A percentile compares a stretch with the other conserved stretches of the same genome.
Conservation (phyloP, 2,888 invertebrate genomes). For the Stenodema calcarata region DNA sequence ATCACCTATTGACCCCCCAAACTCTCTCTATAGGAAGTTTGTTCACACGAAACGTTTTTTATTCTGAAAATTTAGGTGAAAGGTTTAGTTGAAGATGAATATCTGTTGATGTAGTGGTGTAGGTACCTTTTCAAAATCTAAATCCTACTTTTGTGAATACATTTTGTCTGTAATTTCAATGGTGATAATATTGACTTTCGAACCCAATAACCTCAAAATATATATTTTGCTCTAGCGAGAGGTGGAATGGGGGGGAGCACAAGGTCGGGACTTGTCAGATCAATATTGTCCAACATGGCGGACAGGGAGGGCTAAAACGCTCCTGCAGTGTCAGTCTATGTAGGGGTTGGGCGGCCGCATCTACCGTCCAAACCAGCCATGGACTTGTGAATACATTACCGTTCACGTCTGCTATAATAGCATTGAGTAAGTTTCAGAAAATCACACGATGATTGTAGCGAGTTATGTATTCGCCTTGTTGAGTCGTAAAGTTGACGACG, state of each 20-base stretch:
- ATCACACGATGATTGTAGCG: no score
- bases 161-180: no score
- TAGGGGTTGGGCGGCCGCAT: not conserved
- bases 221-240: not conserved
- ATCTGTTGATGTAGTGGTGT: no score
- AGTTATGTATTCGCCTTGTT: no score
- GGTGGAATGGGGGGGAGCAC: not conserved
- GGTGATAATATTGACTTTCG: not conserved
- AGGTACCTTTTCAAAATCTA: no score
- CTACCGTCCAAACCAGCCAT: not conserved
- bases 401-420: not conserved
- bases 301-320: not conserved
- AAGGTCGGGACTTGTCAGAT: not conserved
- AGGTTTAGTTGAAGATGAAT: no score
- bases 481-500: no score
- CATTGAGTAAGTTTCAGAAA: not conserved
- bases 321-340: slow-evolving; percentile 19
- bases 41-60: no score
- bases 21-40: no score
- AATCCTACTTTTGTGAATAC: no score
- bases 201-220: not conserved
- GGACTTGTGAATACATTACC: not conserved
- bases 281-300: slow-evolving; percentile 25
- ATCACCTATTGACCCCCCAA: no score
- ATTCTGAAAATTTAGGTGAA: no score